A percentile compares a stretch with the other conserved stretches of the same genome.
phyloP scores from a whole-genome alignment of 2,888 invertebrate species.

The Labia minor region DNA sequence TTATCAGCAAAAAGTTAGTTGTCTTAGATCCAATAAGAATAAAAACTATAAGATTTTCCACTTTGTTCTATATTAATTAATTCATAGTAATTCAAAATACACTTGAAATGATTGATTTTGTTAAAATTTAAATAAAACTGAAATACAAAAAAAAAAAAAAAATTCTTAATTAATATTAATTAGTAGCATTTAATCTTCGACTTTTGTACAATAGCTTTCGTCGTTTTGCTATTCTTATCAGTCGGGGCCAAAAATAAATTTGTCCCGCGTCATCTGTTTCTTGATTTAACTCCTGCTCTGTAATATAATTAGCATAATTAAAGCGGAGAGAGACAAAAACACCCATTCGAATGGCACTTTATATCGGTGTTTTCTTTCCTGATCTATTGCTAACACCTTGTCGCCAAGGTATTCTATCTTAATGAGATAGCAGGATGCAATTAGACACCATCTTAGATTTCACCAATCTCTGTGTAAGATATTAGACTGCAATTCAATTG shows the following conservation, averaged over 20 bases:
- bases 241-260: background rate
- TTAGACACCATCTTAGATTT: no score
- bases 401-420: background rate
- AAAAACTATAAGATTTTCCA: no score
- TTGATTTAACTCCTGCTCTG: slow-evolving; percentile 8
- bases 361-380: background rate
- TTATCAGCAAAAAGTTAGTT: no score
- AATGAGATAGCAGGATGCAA: no score
- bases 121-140: no score
- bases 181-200: background rate
- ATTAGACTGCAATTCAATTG: no score
- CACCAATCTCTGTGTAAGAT: no score
- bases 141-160: no score
- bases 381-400: background rate
- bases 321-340: background rate
- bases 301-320: slow-evolving; percentile 13
- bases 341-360: background rate
- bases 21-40: no score
- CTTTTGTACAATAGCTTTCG: background rate
- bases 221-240: slow-evolving; percentile 13
- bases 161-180: slow-evolving; percentile 4
- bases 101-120: no score
- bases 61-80: no score
- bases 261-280: background rate
- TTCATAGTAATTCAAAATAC: no score